Base-by-base conservation (phyloP, 2,113 vertebrate species). In the Oceanites oceanicus region DNA sequence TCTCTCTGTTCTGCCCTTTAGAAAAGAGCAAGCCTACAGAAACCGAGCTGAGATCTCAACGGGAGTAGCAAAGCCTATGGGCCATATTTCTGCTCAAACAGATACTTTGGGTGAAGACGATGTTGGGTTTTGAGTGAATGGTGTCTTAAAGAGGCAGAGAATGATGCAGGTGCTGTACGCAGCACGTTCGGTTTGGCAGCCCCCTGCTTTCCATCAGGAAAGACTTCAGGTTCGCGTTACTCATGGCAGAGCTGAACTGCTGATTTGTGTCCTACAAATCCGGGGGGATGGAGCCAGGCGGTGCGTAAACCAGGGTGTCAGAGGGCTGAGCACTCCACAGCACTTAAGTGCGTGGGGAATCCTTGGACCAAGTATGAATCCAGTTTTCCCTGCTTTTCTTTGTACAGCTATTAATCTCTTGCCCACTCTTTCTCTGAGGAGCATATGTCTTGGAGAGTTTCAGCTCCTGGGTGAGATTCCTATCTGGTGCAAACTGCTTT, bases 1-100 rank as follows among this genome's bases (percentile, higher is more conserved):
- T 73, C 62, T 45, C 88, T 73, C 95, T 92, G 76, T 86, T 96
- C 83, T 96, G 47, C 58, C 61, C 73, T 87, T 80, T 66, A 79
- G 71, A 68, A 86, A 68, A 84, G 45, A 93, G 36, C 34, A 49
- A 50, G 38, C 23, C 2, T 18, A 27, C 23, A 38, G 70, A 82
- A 82, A 42, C 32, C 1, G 16, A 86, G 65, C 55, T 70, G 85
- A 86, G 74, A 49, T 89, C 45, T 87, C 80, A 40, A 20, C 2
- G 40, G 70, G 61, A 71, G 8, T 50, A 88, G 50, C 52, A 78
- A 85, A 91, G 36, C 49, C 83, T 58, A 4, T 12, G 29, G 81
- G 84, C n/a, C 40, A 0, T 68, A 50, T 67, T 92, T 91, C 61
- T 74, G 30, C 71, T 84, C 66, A 66, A 1, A 61, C 29, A 65